Conservation (phyloP, 2,113 vertebrate species). For the Thryonomys swinderianus region DNA sequence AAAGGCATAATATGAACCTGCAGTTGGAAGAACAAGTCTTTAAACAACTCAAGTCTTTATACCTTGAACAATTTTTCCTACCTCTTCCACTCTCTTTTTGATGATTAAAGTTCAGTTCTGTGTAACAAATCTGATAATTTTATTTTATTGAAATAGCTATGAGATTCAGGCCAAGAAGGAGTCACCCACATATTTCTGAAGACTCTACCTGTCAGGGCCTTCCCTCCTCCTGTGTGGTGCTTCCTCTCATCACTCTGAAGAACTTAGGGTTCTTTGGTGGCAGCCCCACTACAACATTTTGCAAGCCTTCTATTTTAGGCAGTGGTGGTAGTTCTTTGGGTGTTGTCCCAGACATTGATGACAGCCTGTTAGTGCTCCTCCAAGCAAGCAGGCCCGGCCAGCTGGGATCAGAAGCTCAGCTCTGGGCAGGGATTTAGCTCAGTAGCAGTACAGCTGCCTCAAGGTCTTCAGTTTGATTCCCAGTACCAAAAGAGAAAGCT, state of each 20-base stretch:
- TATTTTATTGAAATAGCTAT: neutral
- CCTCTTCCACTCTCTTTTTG: neutral
- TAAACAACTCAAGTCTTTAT: neutral
- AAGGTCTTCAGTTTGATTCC: too few relatives aligned
- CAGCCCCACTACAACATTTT: neutral
- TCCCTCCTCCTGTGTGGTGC: neutral
- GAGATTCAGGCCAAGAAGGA: neutral
- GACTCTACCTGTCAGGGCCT: neutral
- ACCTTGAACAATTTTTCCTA: neutral
- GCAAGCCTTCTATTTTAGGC: neutral
- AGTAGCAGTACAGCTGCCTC: neutral
- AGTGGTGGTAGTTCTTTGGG: neutral
- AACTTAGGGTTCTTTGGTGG: neutral
- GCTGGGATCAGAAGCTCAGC: too few relatives aligned
- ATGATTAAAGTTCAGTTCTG: neutral
- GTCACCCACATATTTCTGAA: neutral
- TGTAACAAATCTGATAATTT: neutral
- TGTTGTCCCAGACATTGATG: neutral
- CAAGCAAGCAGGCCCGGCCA: neutral
- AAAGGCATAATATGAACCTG: neutral
- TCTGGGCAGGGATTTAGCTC: neutral
- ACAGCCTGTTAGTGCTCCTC: neutral
- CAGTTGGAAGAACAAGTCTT: neutral
- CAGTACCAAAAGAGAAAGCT: neutral
- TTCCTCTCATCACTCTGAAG: neutral